Percentiles rank a stretch among this genome's conserved stretches.
These are phyloP conservation scores for Polyodon spathula DNA, from an alignment of 2,113 vertebrate species.

Conservation along the genomic window DNA sequence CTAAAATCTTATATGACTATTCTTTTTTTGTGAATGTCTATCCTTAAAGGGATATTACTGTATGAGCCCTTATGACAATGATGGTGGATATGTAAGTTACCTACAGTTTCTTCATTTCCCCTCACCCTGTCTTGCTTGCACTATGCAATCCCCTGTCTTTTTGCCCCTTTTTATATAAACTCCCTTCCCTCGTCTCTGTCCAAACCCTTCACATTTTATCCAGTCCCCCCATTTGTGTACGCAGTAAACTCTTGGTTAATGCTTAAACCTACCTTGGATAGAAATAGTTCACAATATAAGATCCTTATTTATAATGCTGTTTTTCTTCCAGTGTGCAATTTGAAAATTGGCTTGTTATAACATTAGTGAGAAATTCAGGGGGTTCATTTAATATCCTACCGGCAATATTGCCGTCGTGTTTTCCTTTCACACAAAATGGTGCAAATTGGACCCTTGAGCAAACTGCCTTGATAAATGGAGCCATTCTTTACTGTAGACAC, in stretches of 20 bases:
- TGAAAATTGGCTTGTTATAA: neutral
- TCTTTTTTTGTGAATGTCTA: constrained; percentile 52
- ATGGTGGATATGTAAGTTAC: constrained; percentile 89
- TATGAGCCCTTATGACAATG: constrained; percentile 71
- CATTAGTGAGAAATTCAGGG: too few relatives aligned
- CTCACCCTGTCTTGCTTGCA: constrained; percentile 19
- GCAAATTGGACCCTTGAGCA: too few relatives aligned
- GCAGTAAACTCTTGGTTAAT: neutral
- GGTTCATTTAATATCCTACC: too few relatives aligned
- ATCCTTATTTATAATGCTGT: too few relatives aligned
- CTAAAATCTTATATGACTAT: constrained; percentile 19
- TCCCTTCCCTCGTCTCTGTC: constrained; percentile 8
- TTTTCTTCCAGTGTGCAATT: too few relatives aligned
- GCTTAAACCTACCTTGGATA: neutral
- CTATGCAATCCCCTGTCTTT: constrained; percentile 31
- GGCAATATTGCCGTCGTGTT: too few relatives aligned
- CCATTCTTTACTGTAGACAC: too few relatives aligned
- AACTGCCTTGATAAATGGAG: too few relatives aligned
- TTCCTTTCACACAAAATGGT: too few relatives aligned
- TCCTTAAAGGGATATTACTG: constrained; percentile 80
- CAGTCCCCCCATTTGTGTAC: constrained; percentile 18
- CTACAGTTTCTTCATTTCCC: constrained; percentile 51
- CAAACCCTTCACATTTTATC: constrained; percentile 14
- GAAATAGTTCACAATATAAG: too few relatives aligned
- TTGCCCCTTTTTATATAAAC: neutral